A percentile compares a stretch with the other conserved stretches of the same genome.
These are phyloP conservation scores for Rambutsinella grinnellia DNA, from an alignment of 2,888 invertebrate genomes.

Conservation along the genomic window DNA sequence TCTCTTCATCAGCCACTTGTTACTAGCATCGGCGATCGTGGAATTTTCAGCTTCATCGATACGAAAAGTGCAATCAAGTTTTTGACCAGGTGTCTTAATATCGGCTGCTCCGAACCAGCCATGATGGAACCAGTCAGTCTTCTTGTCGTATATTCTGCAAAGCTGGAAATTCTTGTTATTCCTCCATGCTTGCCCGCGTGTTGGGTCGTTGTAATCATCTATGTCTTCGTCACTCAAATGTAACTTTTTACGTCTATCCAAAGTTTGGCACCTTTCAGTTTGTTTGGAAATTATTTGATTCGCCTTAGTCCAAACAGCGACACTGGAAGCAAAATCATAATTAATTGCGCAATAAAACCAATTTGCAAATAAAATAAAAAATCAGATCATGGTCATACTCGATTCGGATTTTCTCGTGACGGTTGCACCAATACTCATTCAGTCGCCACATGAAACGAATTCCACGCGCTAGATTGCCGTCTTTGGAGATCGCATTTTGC, in stretches of 20 bases:
- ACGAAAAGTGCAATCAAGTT: too few relatives aligned
- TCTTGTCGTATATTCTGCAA: conserved; percentile 1
- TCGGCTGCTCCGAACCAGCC: conserved; percentile 19
- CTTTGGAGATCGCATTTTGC: background rate
- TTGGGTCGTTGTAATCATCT: background rate
- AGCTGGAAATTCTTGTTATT: too few relatives aligned
- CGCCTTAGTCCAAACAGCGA: too few relatives aligned
- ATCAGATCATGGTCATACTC: background rate
- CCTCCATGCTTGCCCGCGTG: background rate
- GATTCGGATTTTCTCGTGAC: conserved; percentile 8
- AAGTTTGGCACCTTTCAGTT: background rate
- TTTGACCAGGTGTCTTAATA: too few relatives aligned
- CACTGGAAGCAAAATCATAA: too few relatives aligned
- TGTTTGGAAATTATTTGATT: too few relatives aligned
- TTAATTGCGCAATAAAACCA: background rate
- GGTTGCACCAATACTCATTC: conserved; percentile 20
- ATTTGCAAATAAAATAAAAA: background rate
- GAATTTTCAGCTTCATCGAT: too few relatives aligned
- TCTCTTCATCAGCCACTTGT: too few relatives aligned
- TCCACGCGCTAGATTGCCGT: conserved; percentile 1
- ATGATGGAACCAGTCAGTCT: conserved; percentile 1
- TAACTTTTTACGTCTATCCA: background rate
- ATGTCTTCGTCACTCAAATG: background rate
- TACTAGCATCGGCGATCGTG: too few relatives aligned
- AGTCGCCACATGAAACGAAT: conserved; percentile 23